Percentiles rank a stretch among this genome's conserved stretches.
Conservation (phyloP, 2,113 vertebrate species). For the Calypte anna region DNA sequence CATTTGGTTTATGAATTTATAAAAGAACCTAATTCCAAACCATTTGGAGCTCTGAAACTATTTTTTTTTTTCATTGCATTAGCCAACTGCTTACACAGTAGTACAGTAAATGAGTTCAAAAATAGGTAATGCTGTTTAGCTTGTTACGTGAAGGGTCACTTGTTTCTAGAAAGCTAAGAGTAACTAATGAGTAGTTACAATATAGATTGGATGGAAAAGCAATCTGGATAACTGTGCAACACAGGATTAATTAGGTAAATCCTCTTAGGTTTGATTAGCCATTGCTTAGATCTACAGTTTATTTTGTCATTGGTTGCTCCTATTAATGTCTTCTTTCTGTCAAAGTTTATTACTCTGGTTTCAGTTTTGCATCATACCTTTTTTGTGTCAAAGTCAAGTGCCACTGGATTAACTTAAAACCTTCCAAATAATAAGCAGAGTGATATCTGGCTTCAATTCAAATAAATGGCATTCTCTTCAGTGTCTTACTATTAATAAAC, state of each 20-base stretch:
- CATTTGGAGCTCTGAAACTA: neutral
- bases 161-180: slow-evolving; percentile 60
- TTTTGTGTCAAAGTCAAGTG: neutral
- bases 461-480: neutral
- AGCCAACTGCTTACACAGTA: neutral
- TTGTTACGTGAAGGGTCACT: slow-evolving; percentile 1
- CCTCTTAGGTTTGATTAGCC: slow-evolving; percentile 72
- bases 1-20: neutral
- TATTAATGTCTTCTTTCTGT: slow-evolving; percentile 28
- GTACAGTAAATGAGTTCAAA: neutral
- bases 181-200: slow-evolving; percentile 55
- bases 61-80: neutral
- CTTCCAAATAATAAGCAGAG: neutral
- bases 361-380: neutral
- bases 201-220: slow-evolving; percentile 38
- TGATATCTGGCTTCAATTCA: neutral
- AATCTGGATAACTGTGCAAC: slow-evolving; percentile 60
- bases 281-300: slow-evolving; percentile 43
- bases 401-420: neutral
- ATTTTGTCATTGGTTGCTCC: slow-evolving; percentile 43
- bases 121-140: slow-evolving; percentile 27
- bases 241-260: slow-evolving; percentile 74
- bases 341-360: slow-evolving; percentile 29
- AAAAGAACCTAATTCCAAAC: neutral
- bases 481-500: neutral